Evolutionary conservation across 2,797 vertebrate species (phyloP).

Genomic region (Gymnothorax reevesii): DNA sequence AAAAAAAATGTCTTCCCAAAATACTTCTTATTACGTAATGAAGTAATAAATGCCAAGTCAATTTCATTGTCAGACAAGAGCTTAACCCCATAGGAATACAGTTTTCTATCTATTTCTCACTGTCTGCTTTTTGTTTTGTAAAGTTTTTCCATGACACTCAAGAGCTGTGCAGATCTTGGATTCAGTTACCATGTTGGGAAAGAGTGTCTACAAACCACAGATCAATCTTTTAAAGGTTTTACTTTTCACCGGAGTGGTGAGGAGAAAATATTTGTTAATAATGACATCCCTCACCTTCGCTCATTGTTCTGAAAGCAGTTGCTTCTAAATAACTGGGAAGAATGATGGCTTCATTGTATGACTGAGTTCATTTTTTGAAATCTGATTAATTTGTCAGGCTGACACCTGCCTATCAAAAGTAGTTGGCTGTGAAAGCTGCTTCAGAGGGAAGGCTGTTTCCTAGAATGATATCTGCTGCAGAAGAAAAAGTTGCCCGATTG

Average conservation of each 20-base stretch:
- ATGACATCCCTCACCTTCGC: neutral
- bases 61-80: too few species aligned
- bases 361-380: constrained; percentile 16
- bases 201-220: neutral
- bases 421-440: neutral
- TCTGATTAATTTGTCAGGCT: constrained; percentile 3
- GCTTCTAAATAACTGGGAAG: neutral
- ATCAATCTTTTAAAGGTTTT: neutral
- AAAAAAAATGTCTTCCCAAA: too few species aligned
- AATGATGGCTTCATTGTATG: neutral
- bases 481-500: neutral
- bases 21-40: too few species aligned
- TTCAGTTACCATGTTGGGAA: neutral
- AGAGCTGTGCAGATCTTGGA: neutral
- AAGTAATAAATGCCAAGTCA: too few species aligned
- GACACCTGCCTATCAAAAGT: neutral
- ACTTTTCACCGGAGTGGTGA: neutral
- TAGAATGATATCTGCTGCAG: neutral
- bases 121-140: too few species aligned
- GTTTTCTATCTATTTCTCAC: too few species aligned
- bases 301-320: neutral
- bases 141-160: too few species aligned
- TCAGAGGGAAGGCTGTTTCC: neutral
- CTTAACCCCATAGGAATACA: too few species aligned
- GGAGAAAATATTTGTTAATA: neutral